Evolutionary conservation across 2,113 vertebrate genomes (phyloP).

Genomic region (Butorides virescens): DNA sequence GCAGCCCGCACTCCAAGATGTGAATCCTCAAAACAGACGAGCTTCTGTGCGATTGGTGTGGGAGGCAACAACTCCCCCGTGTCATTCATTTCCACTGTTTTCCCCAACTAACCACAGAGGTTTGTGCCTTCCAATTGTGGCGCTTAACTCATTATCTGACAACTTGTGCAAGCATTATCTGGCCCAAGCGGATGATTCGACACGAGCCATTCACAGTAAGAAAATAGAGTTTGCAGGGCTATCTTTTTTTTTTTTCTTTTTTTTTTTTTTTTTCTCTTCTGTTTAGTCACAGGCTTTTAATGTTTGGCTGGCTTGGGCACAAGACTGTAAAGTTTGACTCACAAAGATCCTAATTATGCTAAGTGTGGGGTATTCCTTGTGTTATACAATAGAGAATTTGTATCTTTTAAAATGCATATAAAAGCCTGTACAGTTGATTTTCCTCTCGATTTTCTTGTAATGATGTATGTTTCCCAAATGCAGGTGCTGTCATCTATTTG

Average conservation of each 20-base stretch:
- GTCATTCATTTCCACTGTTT: neutral
- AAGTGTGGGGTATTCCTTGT: neutral
- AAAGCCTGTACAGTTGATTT: neutral
- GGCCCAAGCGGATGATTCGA: neutral
- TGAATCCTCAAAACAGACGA: neutral
- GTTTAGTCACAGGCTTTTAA: neutral
- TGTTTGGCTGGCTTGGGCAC: neutral
- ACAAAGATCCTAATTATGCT: neutral
- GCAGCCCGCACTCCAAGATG: neutral
- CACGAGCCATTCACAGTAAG: neutral
- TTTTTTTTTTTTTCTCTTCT: neutral
- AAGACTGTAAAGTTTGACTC: neutral
- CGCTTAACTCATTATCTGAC: conserved; percentile 11
- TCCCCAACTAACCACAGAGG: neutral
- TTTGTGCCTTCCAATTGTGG: neutral
- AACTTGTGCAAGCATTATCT: neutral
- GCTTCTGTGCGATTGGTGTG: neutral
- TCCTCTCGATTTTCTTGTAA: neutral
- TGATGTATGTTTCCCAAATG: neutral
- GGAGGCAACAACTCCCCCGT: neutral
- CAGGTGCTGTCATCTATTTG: neutral
- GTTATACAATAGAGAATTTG: neutral
- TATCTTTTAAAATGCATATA: neutral
- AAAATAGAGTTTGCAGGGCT: conserved; percentile 15
- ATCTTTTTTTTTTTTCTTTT: neutral